Conservation (phyloP, 2,797 vertebrate species). For the Eulemur rubriventer region DNA sequence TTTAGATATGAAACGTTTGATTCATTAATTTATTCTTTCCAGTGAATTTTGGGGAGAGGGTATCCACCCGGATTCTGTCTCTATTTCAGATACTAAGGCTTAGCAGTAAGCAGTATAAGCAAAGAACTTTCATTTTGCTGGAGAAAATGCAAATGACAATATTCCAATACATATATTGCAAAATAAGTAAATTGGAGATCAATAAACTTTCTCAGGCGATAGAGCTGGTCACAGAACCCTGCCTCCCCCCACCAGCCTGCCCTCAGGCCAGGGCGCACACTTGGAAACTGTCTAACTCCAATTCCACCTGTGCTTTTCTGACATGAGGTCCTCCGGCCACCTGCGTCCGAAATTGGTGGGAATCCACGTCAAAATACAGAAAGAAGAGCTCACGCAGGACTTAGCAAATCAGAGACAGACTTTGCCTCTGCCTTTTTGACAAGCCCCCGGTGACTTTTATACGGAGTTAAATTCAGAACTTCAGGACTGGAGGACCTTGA, state of each 20-base stretch:
- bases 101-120: neutral
- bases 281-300: neutral
- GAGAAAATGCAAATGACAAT: neutral
- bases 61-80: neutral
- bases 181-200: neutral
- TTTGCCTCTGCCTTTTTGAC: neutral
- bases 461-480: neutral
- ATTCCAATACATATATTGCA: neutral
- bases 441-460: neutral
- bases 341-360: neutral
- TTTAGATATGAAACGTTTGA: neutral
- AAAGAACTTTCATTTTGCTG: neutral
- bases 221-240: accelerated
- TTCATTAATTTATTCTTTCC: neutral
- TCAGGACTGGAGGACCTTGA: neutral
- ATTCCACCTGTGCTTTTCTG: neutral
- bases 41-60: neutral
- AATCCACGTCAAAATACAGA: neutral
- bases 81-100: neutral
- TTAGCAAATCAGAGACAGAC: neutral
- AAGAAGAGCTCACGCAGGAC: neutral
- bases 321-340: neutral
- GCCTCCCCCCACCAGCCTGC: neutral
- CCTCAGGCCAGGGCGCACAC: neutral
- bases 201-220: neutral